Evolutionary conservation across 2,888 invertebrate genomes (phyloP).

Genomic region (Octonoba sinensis): DNA sequence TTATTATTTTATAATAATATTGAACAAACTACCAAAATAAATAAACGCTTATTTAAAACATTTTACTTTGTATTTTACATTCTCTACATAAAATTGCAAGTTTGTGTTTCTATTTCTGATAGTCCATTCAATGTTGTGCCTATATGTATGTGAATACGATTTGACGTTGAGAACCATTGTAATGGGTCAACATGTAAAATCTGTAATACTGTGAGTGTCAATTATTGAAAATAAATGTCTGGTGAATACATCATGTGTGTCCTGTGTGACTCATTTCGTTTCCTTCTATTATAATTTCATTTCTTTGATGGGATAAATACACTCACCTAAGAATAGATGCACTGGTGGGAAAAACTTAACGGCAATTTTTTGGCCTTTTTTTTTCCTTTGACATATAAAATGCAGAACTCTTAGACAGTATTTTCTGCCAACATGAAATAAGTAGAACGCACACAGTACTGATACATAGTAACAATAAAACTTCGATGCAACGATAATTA

Average conservation of each 20-base stretch:
- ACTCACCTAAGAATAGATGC: too few relatives aligned
- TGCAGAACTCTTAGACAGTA: too few relatives aligned
- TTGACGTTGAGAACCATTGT: constrained; percentile 50
- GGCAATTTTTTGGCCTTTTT: too few relatives aligned
- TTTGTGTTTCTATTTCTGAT: not conserved
- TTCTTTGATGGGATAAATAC: not conserved
- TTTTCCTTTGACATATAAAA: too few relatives aligned
- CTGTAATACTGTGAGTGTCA: constrained; percentile 47
- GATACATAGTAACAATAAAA: too few relatives aligned
- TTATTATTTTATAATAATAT: too few relatives aligned
- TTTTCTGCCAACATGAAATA: too few relatives aligned
- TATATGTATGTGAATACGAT: not conserved
- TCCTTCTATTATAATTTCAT: not conserved
- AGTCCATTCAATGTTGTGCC: not conserved
- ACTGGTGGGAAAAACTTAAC: too few relatives aligned
- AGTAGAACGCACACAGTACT: too few relatives aligned
- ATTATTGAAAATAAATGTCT: constrained; percentile 58
- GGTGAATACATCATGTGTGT: constrained; percentile 27
- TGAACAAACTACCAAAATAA: too few relatives aligned
- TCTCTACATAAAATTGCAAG: not conserved
- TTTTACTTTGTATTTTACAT: not conserved
- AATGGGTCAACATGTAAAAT: constrained; percentile 49
- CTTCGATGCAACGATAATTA: too few relatives aligned
- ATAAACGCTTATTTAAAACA: too few relatives aligned
- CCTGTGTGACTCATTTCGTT: not conserved